These are phyloP conservation scores for Tryphoninae sp. DNA, from an alignment of 2,888 invertebrate genomes.

Conservation along the genomic window DNA sequence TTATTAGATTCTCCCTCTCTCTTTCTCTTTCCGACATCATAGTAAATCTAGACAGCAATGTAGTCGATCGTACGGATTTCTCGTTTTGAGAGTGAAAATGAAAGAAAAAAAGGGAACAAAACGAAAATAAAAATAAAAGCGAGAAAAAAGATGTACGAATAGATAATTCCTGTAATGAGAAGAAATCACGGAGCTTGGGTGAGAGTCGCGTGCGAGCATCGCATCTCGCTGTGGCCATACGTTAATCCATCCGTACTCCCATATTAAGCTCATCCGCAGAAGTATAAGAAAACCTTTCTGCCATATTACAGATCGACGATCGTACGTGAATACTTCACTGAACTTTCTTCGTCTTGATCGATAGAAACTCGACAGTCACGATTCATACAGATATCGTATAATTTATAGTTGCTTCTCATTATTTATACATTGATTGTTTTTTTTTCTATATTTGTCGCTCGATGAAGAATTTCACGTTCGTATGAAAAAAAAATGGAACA, in stretches of 20 bases:
- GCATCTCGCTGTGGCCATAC: conserved; percentile 4
- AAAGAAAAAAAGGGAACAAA: neutral
- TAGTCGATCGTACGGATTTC: neutral
- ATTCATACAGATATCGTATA: conserved; percentile 23
- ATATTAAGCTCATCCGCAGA: conserved; percentile 17
- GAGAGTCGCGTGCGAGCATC: conserved; percentile 27
- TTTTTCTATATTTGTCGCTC: neutral
- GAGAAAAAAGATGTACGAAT: neutral
- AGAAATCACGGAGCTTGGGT: conserved; percentile 36
- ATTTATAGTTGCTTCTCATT: conserved; percentile 39
- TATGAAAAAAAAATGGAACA: neutral
- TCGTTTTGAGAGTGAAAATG: neutral
- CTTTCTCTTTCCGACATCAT: neutral
- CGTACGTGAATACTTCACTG: conserved; percentile 29
- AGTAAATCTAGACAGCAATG: neutral
- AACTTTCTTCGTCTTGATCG: conserved; percentile 52
- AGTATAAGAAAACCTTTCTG: conserved; percentile 29
- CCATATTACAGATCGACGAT: conserved; percentile 40
- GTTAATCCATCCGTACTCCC: conserved; percentile 9
- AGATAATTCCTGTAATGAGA: conserved; percentile 17
- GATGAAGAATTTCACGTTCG: conserved; percentile 7
- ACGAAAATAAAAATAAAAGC: conserved; percentile 10
- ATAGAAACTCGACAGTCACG: conserved; percentile 56
- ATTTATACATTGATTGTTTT: neutral
- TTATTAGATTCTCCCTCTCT: neutral